A percentile compares a stretch with the other conserved stretches of the same genome.
phyloP scores from a whole-genome alignment of 2,113 vertebrate genomes.

The Paraplagusia blochii region DNA sequence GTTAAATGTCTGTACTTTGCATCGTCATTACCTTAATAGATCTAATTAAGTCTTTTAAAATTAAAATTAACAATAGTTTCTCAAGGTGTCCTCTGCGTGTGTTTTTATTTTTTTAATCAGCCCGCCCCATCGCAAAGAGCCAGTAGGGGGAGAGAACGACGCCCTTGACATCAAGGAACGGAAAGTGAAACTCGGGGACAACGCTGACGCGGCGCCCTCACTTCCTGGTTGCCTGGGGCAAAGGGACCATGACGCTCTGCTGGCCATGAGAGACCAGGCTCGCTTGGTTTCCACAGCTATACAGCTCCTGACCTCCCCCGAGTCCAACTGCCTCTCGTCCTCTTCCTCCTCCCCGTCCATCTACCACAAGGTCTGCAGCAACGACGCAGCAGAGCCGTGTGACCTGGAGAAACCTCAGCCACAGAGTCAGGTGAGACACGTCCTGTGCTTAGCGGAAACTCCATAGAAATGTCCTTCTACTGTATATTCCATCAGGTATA shows the following conservation, averaged over 20 bases:
- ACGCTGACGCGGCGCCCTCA: constrained; percentile 43
- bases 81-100: not conserved
- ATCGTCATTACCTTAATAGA: too few relatives aligned
- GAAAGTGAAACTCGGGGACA: constrained; percentile 44
- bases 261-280: constrained; percentile 87
- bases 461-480: too few relatives aligned
- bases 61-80: not conserved
- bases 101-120: constrained; percentile 54
- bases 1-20: not conserved
- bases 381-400: constrained; percentile 78
- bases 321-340: constrained; percentile 82
- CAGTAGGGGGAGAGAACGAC: constrained; percentile 69
- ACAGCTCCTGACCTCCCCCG: constrained; percentile 85
- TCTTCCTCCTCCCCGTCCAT: constrained; percentile 57
- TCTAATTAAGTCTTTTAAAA: not conserved
- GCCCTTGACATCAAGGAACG: constrained; percentile 68
- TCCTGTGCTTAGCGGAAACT: not conserved
- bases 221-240: constrained; percentile 66
- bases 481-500: too few relatives aligned
- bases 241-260: constrained; percentile 83
- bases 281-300: constrained; percentile 88
- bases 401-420: constrained; percentile 79
- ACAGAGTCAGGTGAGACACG: constrained; percentile 51
- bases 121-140: constrained; percentile 70
- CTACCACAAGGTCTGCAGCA: constrained; percentile 83